Evolutionary conservation across 2,888 invertebrate genomes (phyloP).

Genomic region (Andrena camellia): DNA sequence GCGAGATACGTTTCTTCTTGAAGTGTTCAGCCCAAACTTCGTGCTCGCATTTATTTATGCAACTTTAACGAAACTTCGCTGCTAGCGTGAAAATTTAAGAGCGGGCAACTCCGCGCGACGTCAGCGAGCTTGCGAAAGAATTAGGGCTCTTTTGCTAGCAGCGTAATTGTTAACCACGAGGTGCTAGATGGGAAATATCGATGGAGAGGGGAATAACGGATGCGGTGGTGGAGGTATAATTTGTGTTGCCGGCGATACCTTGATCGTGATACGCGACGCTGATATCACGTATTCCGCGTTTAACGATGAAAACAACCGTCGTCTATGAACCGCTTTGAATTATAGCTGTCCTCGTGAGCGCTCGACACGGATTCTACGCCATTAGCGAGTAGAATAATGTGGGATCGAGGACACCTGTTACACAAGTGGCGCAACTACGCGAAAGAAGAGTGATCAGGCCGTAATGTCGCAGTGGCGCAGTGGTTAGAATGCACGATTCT

Average conservation of each 20-base stretch:
- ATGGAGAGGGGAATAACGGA: background rate
- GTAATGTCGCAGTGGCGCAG: background rate
- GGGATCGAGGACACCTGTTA: constrained; percentile 45
- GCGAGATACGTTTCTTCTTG: constrained; percentile 26
- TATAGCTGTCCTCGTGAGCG: constrained; percentile 27
- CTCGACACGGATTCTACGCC: constrained; percentile 44
- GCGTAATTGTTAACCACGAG: background rate
- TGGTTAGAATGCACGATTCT: background rate
- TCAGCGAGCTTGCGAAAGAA: constrained; percentile 2
- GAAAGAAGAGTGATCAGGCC: constrained; percentile 1
- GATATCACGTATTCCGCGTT: constrained; percentile 7
- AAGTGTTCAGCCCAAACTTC: constrained; percentile 1
- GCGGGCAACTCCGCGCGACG: background rate
- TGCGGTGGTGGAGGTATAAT: background rate
- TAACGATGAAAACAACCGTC: constrained; percentile 36
- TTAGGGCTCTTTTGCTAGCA: too few species aligned
- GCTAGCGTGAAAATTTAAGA: background rate
- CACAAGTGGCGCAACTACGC: background rate
- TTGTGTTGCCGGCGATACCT: background rate
- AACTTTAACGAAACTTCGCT: constrained; percentile 23
- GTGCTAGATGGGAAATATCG: background rate
- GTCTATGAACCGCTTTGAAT: constrained; percentile 28
- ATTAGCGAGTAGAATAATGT: constrained; percentile 42
- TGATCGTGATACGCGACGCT: constrained; percentile 24
- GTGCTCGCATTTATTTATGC: constrained; percentile 27